A percentile compares a stretch with the other conserved stretches of the same genome.
Conservation (phyloP, 2,797 vertebrate genomes). For the Paramormyrops hopkinsi region DNA sequence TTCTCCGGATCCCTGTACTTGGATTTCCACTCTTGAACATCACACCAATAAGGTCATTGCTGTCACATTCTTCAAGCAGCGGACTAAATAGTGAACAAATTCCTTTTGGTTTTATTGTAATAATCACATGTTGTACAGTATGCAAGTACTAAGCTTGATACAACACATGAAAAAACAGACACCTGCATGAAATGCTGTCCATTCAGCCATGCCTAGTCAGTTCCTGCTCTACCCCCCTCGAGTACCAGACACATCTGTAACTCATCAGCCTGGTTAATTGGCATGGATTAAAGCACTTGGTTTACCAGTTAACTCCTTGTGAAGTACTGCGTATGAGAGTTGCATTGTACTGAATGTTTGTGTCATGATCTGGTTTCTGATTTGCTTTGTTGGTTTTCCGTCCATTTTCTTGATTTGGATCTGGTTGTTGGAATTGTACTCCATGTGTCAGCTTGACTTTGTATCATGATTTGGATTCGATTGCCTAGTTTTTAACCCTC, state of each 20-base stretch:
- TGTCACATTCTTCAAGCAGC: background rate
- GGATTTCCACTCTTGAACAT: background rate
- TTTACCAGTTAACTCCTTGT: background rate
- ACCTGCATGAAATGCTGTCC: background rate
- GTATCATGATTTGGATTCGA: background rate
- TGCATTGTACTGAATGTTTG: background rate
- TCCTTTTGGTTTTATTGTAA: background rate
- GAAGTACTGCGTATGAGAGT: background rate
- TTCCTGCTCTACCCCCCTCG: background rate
- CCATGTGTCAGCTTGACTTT: background rate
- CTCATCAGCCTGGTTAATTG: background rate
- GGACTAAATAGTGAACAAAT: background rate
- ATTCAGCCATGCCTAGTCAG: background rate
- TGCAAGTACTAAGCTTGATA: background rate
- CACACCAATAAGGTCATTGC: background rate
- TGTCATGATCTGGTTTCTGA: background rate
- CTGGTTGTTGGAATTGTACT: background rate
- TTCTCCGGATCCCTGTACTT: background rate
- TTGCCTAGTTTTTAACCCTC: background rate
- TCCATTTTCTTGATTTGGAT: background rate
- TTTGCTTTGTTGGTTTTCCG: background rate
- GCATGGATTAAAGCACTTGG: background rate
- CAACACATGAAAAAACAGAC: background rate
- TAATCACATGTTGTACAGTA: background rate
- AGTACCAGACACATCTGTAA: background rate